Base-by-base conservation (phyloP, 2,888 invertebrate species). In the Bembecia ichneumoniformis region DNA sequence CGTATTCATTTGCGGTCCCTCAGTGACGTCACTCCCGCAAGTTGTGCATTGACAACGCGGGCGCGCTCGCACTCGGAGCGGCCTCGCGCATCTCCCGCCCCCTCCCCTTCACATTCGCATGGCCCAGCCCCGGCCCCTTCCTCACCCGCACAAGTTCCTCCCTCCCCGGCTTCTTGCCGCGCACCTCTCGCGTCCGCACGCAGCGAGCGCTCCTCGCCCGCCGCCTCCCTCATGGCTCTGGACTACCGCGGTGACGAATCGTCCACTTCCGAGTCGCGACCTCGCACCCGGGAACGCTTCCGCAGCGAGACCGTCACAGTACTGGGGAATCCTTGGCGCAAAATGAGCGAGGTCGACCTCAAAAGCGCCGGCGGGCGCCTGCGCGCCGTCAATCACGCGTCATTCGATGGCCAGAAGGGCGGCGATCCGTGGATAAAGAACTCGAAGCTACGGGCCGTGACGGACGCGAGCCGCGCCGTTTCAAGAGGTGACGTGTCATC, bases 1-100 rank as follows among this genome's bases (percentile, higher is more conserved):
- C 82, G 84, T 49, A 62, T 75, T 46, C 87, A 87, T 69, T 66
- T 83, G 71, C 74, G 89, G 62, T 81, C 82, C 59, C 73, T 81
- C 51, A 82, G 87, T 62, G 82, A 87, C 68, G 82, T 88, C 55
- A 83, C 83, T 55, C 80, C 82, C 47, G 73, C 82, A 59, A 58
- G 82, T 63, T 68, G 86, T 71, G 66, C 76, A 45, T 66, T 60
- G 35, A 62, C 71, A 50, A 69, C 74, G 50, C 84, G 86, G 64
- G 74, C 83, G 59, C 73, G 82, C 68, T 76, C 78, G 55, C 76
- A 79, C 62, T 80, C 84, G 14, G 81, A 83, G 67, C 72, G 84
- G 47, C 78, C 83, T 60, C 74, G 76, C 59, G 63, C 66, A 51
- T 59, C 76, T 28, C 63, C 71, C 52, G 62, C 63, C 52, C 66